phyloP scores from a whole-genome alignment of 2,797 vertebrate genomes.

The Chrosomus eos region DNA sequence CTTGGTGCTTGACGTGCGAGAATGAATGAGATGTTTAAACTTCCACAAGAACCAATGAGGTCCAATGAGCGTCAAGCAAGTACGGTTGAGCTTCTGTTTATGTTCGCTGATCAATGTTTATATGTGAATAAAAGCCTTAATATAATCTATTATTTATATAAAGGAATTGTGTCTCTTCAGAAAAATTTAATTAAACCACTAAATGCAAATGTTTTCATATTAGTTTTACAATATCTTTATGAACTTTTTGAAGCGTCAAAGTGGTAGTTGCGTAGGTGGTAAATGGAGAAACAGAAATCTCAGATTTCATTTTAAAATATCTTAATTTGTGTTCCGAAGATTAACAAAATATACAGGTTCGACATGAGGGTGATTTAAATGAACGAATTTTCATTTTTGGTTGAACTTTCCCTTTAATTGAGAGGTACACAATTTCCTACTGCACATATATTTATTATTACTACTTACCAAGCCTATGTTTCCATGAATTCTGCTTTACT shows the following conservation, averaged over 20 bases:
- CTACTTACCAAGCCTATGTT: not conserved
- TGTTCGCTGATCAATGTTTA: no score
- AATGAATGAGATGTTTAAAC: no score
- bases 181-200: not conserved
- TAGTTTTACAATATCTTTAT: not conserved
- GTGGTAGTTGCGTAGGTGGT: not conserved
- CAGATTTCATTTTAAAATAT: not conserved
- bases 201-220: not conserved
- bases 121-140: no score
- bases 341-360: not conserved
- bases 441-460: slow-evolving; percentile 29
- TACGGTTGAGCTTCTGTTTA: no score
- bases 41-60: not conserved
- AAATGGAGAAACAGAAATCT: not conserved
- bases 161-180: no score
- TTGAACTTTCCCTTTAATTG: no score
- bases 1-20: no score
- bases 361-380: not conserved
- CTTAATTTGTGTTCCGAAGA: not conserved
- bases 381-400: not conserved
- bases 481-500: not conserved
- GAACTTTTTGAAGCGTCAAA: not conserved
- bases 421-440: not conserved
- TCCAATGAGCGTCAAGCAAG: no score
- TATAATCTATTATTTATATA: no score